Evolutionary conservation across 2,797 vertebrate species (phyloP).

Genomic region (Falco cherrug): DNA sequence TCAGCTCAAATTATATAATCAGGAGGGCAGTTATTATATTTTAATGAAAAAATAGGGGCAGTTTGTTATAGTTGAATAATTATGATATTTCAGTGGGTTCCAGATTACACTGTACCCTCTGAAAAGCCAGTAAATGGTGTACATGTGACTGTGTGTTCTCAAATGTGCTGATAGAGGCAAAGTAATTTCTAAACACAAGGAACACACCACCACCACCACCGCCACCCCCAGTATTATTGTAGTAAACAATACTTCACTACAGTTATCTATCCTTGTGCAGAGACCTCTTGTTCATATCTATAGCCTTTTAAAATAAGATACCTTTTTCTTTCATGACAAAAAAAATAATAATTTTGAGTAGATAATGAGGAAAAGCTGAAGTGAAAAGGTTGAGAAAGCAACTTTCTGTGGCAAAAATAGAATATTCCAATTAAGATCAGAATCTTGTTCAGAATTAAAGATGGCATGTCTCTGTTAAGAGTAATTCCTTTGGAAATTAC

Average conservation of each 20-base stretch:
- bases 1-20: not conserved
- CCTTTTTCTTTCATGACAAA: not conserved
- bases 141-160: not conserved
- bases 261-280: not conserved
- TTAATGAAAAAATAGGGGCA: not conserved
- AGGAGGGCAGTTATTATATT: not conserved
- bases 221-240: not conserved
- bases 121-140: not conserved
- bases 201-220: not conserved
- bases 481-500: slow-evolving; percentile 21
- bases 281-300: not conserved
- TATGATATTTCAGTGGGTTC: not conserved
- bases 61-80: not conserved
- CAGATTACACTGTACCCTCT: not conserved
- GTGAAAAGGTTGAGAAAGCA: slow-evolving; percentile 1
- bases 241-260: not conserved
- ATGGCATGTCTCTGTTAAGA: not conserved
- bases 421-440: slow-evolving; percentile 6
- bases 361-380: not conserved
- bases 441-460: slow-evolving; percentile 21
- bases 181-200: not conserved
- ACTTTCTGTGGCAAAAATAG: not conserved
- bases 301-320: not conserved
- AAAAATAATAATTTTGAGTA: not conserved
- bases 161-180: not conserved